A percentile compares a stretch with the other conserved stretches of the same genome.
Conservation (phyloP, 2,113 vertebrate species). For the Phyllopteryx taeniolatus region DNA sequence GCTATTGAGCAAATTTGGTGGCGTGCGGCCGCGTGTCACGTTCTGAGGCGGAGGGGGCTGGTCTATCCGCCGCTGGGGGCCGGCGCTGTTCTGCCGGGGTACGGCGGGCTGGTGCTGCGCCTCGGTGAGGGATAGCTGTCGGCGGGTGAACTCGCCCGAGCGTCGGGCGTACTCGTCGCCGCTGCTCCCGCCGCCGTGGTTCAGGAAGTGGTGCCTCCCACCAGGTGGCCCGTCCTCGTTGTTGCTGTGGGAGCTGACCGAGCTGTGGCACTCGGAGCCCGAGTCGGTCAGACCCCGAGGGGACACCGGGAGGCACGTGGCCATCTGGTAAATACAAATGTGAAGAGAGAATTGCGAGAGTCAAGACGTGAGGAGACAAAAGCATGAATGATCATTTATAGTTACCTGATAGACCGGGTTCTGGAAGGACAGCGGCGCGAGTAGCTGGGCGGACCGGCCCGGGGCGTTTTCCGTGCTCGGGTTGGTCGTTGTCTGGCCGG, state of each 20-base stretch:
- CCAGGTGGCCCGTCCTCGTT: slow-evolving; percentile 81
- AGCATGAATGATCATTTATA: too few relatives aligned
- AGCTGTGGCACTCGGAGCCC: slow-evolving; percentile 95
- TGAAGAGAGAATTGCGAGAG: background rate
- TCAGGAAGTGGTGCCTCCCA: slow-evolving; percentile 77
- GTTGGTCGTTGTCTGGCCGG: slow-evolving; percentile 81
- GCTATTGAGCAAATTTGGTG: slow-evolving; percentile 82
- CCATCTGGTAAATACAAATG: slow-evolving; percentile 78
- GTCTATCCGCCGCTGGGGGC: slow-evolving; percentile 91
- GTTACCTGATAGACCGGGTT: slow-evolving; percentile 84
- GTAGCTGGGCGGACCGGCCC: slow-evolving; percentile 83
- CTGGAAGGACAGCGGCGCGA: slow-evolving; percentile 95
- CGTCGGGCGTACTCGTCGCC: slow-evolving; percentile 87
- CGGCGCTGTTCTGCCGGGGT: slow-evolving; percentile 89
- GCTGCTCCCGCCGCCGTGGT: slow-evolving; percentile 58
- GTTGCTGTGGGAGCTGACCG: slow-evolving; percentile 97
- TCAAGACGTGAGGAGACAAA: background rate
- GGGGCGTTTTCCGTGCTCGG: slow-evolving; percentile 78
- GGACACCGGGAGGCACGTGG: slow-evolving; percentile 88
- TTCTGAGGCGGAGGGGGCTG: slow-evolving; percentile 80
- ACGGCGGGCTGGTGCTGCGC: slow-evolving; percentile 80
- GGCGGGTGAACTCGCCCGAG: slow-evolving; percentile 84
- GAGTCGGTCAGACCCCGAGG: slow-evolving; percentile 89
- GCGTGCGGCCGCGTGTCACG: slow-evolving; percentile 83
- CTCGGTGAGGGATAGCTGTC: slow-evolving; percentile 88